phyloP scores from a whole-genome alignment of 2,888 invertebrate species.

The Epinotia nisella region DNA sequence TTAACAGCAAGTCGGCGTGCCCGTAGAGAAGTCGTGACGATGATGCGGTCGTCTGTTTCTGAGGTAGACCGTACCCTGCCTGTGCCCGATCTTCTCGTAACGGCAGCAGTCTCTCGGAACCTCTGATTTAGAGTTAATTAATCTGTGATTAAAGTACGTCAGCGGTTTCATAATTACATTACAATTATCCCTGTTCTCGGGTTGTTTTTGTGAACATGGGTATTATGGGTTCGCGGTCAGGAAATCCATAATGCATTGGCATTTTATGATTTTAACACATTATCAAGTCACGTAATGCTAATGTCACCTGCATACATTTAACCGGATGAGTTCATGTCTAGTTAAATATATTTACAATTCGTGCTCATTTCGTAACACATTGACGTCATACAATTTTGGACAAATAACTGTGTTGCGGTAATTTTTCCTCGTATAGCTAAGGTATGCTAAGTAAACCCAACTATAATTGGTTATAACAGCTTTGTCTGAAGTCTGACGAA shows the following conservation, averaged over 20 bases:
- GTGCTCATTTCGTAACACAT: constrained; percentile 19
- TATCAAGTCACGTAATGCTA: constrained; percentile 20
- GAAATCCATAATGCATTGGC: not conserved
- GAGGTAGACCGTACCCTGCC: no score
- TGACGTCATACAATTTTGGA: constrained; percentile 9
- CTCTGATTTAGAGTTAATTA: no score
- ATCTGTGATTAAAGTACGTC: not conserved
- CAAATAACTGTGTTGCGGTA: not conserved
- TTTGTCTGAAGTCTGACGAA: no score
- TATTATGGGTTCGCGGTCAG: not conserved
- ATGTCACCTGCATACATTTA: constrained; percentile 27
- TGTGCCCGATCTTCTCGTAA: no score
- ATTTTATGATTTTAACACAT: constrained; percentile 23
- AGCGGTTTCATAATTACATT: no score
- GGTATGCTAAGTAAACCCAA: no score
- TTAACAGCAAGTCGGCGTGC: no score
- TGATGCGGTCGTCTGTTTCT: no score
- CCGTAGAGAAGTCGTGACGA: no score
- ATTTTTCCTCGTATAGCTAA: not conserved
- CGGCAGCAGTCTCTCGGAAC: no score
- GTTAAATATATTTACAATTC: constrained; percentile 28
- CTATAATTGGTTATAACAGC: no score
- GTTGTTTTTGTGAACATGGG: not conserved
- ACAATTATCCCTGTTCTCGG: not conserved
- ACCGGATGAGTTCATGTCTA: constrained; percentile 28